Evolutionary conservation across 92 coral and sea anemone genomes (phyloP), one percentile per base, ranked within the genome.

Genomic region (Actinostola sp.): DNA sequence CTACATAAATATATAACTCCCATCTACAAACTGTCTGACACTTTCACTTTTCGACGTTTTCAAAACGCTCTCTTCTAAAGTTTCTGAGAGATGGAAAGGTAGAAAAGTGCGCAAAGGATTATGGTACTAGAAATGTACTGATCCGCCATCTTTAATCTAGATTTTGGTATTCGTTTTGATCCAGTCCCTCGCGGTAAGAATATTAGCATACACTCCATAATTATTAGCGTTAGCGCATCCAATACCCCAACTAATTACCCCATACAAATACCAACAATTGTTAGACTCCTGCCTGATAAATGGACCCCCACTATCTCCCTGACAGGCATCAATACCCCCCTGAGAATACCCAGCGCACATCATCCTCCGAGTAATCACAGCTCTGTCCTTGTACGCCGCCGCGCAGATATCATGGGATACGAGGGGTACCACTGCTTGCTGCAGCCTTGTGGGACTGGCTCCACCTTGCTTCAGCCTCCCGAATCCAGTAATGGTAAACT

Each of bases 291-390:
- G 71, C 20, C 53, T 71, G 13, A 80, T 75, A 79, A 86, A 62
- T 17, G 90, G 90, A 28, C 90, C 90, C 52, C 89, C 89, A 50
- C 89, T 84, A 57, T 84, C 89, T 26, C 90, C 90, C 76, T 85
- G 86, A 49, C 90, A 85, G 77, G 90, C 80, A 20, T 85, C 90
- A 29, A 85, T 54, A 11, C 86, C 90, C 0, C 90, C 90, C n/a
- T 36, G 46, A 5, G 56, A 52, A 28, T 46, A 79, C 23, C 90
- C 90, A 11, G 90, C 90, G 23, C 90, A 85, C 72, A 73, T 60
- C 90, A 85, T 85, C 51, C 72, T 67, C 9, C 65, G 42, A 0
- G 85, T 67, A 1, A 85, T 74, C 25, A 46, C 43, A 48, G 70
- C 73, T 27, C 17, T 38, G 7, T 72, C 72, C 17, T 50, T 59